Conservation (phyloP, 2,113 vertebrate species). For the Sialia sialis region DNA sequence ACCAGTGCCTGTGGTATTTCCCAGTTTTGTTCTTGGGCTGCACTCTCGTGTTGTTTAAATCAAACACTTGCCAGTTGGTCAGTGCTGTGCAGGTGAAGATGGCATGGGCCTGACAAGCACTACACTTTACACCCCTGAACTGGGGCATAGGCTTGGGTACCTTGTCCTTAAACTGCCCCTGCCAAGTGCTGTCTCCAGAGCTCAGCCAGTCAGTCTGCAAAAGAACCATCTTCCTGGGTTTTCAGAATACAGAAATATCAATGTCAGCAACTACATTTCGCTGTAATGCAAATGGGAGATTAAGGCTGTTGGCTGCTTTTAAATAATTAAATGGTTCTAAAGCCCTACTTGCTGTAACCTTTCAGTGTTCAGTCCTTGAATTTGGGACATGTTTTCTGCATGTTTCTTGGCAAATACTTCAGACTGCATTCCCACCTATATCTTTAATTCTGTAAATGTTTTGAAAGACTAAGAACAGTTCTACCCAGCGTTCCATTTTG, state of each 20-base stretch:
- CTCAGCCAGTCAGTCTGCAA: neutral
- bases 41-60: neutral
- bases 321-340: neutral
- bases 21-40: neutral
- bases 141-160: neutral
- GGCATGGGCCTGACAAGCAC: neutral
- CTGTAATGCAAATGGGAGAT: neutral
- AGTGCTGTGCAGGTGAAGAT: neutral
- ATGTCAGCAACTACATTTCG: neutral
- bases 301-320: neutral
- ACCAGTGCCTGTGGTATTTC: neutral
- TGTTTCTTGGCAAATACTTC: neutral
- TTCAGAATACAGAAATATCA: neutral
- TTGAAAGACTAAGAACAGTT: neutral
- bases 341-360: neutral
- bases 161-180: accelerated
- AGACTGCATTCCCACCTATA: neutral
- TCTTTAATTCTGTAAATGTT: neutral
- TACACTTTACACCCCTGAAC: accelerated
- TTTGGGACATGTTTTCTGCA: neutral
- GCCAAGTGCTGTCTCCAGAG: neutral
- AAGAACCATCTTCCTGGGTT: neutral
- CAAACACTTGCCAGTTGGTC: neutral
- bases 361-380: neutral
- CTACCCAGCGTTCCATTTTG: neutral